Base-by-base conservation (phyloP, 1,140 invertebrate genomes). In the Agrypnia vestita region DNA sequence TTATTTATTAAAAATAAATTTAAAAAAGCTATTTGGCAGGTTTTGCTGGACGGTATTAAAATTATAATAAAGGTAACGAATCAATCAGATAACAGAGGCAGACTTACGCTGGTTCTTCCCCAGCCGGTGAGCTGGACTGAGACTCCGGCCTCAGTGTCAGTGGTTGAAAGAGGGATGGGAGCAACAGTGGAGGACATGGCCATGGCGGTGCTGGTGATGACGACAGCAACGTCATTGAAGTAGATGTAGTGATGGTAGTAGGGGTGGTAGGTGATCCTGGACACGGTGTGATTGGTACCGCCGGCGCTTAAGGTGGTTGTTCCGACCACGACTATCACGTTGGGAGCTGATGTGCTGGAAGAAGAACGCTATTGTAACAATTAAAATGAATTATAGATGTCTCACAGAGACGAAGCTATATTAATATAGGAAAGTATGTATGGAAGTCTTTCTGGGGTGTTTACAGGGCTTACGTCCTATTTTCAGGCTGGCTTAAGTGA, bases 191-290 rank as follows among this genome's bases (percentile, higher is more conserved):
- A 83, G 51, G 80, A 86, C 76, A 89, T 90, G 19, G 78, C 80
- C 0, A 92, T 91, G 3, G 86, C 84, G 8, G 84, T 83, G 8
- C 86, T 84, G 11, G 91, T 81, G 78, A 87, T 88, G 8, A 92
- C 74, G 1, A 92, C 79, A 17, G 89, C 91, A 55, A 92, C 88
- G 77, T 92, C 91, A 80, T 92, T 91, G 17, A n/a, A n/a, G n/a
- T n/a, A n/a, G n/a, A n/a, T n/a, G n/a, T n/a, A n/a, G 78, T 85
- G 61, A 19, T 46, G 13, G 80, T 91, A 93, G 7, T 86, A 83
- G 3, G 89, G 85, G 79, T 93, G 91, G 8, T 86, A 69, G 47
- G 89, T 85, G 21, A 89, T 86, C 53, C 83, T 84, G 0, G 86
- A 86, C 0, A 89, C 88, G 0, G 86, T 74, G 73, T 91, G 91